Base-by-base conservation (phyloP, 2,797 vertebrate genomes). In the Betta splendens region DNA sequence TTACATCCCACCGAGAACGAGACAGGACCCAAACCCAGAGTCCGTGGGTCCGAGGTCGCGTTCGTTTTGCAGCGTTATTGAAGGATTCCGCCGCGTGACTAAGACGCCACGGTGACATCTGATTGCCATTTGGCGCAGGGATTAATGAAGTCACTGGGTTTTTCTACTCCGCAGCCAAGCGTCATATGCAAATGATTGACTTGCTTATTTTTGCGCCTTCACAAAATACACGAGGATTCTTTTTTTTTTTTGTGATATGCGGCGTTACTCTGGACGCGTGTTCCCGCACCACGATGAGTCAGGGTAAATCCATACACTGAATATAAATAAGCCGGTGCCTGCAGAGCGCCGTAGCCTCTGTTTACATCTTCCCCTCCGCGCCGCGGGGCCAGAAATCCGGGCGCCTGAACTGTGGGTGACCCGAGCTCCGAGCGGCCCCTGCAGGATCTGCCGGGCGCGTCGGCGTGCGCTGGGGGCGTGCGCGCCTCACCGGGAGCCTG, bases 251-350 rank as follows among this genome's bases (percentile, higher is more conserved):
- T 32, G 40, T 31, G 39, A 69, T 75, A 44, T 60, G 58, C 64
- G 39, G 73, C 62, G 57, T 53, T 29, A 38, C 21, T 67, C 47
- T 74, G 77, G 79, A 80, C 77, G 58, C 61, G 32, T 69, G 37
- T 40, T 76, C 64, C 69, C 70, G 57, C 69, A 31, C 60, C 33
- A 51, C 78, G 80, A 81, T 79, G 81, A 84, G 77, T 83, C 79
- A 83, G 78, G 59, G 44, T 69, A 81, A 88, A 84, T 79, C 77
- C 66, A 80, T 69, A 77, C 40, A 67, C 57, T 72, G 75, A 85
- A 87, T 88, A 77, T 77, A 81, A 85, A 87, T 83, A 70, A 79
- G 77, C 78, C 35, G 64, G 58, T 49, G 66, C 72, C 72, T 67
- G 70, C 64, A 73, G 70, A 79, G 57, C 50, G 67, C 50, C 50